A percentile compares a stretch with the other conserved stretches of the same genome.
These are phyloP conservation scores for Chaetoderma sp. DNA, from an alignment of 2,888 invertebrate species.

Conservation along the genomic window DNA sequence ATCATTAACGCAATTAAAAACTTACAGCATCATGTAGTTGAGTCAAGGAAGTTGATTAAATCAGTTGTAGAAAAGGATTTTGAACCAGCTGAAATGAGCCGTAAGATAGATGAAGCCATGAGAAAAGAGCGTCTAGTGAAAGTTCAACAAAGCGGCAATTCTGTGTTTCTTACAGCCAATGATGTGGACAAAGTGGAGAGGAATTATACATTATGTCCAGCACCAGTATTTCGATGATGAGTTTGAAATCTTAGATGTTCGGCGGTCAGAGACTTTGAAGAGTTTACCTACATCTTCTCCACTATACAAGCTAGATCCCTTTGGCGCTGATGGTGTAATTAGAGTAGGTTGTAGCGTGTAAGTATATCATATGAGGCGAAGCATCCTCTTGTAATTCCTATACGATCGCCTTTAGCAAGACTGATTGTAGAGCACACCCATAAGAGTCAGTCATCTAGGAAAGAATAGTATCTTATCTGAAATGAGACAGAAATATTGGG, in stretches of 20 bases:
- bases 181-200: not conserved
- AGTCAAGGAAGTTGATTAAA: not conserved
- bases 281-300: not conserved
- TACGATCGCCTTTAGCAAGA: not conserved
- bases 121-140: not conserved
- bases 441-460: too few relatives aligned
- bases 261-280: too few relatives aligned
- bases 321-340: not conserved
- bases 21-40: not conserved
- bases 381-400: not conserved
- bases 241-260: not conserved
- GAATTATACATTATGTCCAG: not conserved
- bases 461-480: too few relatives aligned
- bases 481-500: not conserved
- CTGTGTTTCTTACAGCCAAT: not conserved
- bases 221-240: not conserved
- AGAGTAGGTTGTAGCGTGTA: not conserved
- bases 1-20: not conserved
- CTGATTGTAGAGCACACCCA: not conserved
- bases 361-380: not conserved
- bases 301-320: not conserved
- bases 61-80: not conserved
- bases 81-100: not conserved
- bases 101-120: not conserved
- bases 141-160: not conserved